These are phyloP conservation scores for Glaucidium brasilianum DNA, from an alignment of 2,113 vertebrate species.

Conservation along the genomic window DNA sequence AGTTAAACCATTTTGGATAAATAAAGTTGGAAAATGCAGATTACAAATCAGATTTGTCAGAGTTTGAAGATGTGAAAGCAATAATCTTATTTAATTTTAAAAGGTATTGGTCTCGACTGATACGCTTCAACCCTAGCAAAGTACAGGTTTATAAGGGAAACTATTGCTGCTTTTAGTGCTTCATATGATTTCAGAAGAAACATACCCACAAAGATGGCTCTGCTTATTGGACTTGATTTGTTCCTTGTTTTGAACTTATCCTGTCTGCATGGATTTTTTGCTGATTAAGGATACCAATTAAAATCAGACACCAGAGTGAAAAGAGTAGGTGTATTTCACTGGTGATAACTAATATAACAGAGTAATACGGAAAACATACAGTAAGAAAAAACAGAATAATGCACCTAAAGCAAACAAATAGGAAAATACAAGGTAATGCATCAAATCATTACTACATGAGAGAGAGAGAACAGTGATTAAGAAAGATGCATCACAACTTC, in stretches of 20 bases:
- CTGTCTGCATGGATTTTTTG: not conserved
- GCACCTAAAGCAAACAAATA: too few species aligned
- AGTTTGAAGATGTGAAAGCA: not conserved
- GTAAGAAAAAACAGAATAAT: too few species aligned
- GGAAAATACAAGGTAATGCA: too few species aligned
- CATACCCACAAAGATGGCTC: not conserved
- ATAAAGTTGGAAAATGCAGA: not conserved
- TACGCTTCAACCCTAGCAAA: not conserved
- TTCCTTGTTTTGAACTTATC: not conserved
- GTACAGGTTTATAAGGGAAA: not conserved
- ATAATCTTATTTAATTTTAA: not conserved
- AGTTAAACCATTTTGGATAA: not conserved
- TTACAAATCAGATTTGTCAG: not conserved
- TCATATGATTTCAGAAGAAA: not conserved
- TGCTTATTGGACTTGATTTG: not conserved
- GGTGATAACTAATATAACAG: too few species aligned
- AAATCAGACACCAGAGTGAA: too few species aligned
- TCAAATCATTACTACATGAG: too few species aligned
- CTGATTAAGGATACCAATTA: too few species aligned
- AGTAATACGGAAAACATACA: too few species aligned
- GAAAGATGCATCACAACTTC: too few species aligned
- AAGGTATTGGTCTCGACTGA: not conserved
- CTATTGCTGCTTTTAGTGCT: not conserved
- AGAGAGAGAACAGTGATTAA: too few species aligned
- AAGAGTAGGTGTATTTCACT: too few species aligned